Evolutionary conservation across 2,888 invertebrate species (phyloP), one percentile per base, ranked within the genome.

Genomic region (Ochropleura plecta): DNA sequence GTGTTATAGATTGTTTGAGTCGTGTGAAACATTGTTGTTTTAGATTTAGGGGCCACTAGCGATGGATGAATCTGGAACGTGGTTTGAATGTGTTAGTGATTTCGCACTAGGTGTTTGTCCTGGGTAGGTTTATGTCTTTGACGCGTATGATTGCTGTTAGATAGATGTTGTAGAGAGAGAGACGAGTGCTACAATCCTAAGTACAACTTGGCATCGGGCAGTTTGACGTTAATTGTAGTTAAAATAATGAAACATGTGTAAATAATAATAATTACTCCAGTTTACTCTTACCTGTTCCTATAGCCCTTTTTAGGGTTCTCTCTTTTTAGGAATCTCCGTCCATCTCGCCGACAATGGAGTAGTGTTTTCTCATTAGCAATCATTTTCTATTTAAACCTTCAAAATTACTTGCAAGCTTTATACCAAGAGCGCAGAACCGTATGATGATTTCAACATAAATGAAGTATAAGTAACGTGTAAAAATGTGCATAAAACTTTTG

Each of bases 1-100:
- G 42, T 70, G 74, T 77, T 83, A 87, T 83, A 85, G 83, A 81
- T 83, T 73, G 81, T 64, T n/a, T 20, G 44, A 60, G 63, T 62
- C 80, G 85, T 82, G 81, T 83, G 83, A 86, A 87, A 86, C 87
- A 80, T 83, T 87, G 85, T 85, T 73, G 72, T 68, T 84, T 70
- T 48, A 81, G 84, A 84, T 84, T 84, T 84, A 83, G 60, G 62
- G 65, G 14, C 64, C 55, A 49, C 57, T 82, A 48, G 60, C 70
- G 16, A 12, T 59, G 48, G 67, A 83, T 48, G 76, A 70, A 81
- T 76, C 81, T 81, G 60, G 73, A n/a, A 81, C 81, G 82, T 8
- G 62, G 49, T 42, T 59, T 62, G 84, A 81, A 84, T 82, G 62
- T 63, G 68, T 68, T 59, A 67, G 64, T 64, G 62, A 20, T 42